Evolutionary conservation across 2,797 vertebrate species (phyloP).

Genomic region (Tapera naevia): DNA sequence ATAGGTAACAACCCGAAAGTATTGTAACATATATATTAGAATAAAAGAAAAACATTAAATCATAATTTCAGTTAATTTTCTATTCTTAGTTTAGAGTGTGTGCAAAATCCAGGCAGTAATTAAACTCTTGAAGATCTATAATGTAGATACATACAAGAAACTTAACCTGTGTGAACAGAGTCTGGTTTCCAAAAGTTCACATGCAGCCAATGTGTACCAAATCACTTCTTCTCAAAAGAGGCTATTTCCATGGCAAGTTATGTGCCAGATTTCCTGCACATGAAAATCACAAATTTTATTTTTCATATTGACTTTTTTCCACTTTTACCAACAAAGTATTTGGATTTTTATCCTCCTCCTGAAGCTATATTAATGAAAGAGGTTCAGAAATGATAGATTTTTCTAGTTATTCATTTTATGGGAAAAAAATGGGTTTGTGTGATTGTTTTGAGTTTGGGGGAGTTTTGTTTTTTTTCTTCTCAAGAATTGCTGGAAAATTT

Average conservation of each 20-base stretch:
- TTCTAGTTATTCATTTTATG: neutral
- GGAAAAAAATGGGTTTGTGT: neutral
- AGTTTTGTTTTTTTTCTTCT: neutral
- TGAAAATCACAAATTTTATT: neutral
- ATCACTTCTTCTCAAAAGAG: neutral
- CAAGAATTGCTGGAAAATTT: slow-evolving; percentile 21
- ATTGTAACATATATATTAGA: neutral
- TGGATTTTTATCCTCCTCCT: neutral
- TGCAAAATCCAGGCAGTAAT: neutral
- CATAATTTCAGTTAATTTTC: neutral
- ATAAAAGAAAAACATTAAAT: neutral
- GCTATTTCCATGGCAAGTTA: neutral
- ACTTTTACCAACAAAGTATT: neutral
- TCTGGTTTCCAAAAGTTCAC: neutral
- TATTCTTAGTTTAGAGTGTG: neutral
- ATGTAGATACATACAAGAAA: neutral
- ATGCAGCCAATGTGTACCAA: neutral
- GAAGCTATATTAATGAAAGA: neutral
- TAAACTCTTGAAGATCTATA: neutral
- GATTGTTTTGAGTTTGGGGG: neutral
- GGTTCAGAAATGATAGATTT: neutral
- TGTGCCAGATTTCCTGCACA: neutral
- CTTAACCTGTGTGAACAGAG: neutral
- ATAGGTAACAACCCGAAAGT: neutral
- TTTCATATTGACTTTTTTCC: neutral